Evolutionary conservation across 2,888 invertebrate genomes (phyloP).

Genomic region (Drosophila robusta): DNA sequence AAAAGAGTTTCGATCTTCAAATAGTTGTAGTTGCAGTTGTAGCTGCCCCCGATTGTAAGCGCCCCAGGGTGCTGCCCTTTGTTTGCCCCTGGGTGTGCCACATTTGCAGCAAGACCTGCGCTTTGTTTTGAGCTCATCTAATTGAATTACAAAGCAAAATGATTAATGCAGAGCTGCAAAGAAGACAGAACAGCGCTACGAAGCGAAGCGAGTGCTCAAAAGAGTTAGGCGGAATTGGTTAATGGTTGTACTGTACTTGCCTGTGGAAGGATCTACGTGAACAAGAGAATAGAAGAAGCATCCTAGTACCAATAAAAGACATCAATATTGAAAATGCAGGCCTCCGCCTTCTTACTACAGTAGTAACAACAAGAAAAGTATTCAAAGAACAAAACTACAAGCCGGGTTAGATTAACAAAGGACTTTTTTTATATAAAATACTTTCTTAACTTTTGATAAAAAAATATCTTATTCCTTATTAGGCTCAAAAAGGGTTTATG

Average conservation of each 20-base stretch:
- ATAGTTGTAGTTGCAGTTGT: constrained; percentile 15
- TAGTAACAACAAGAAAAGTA: too few relatives aligned
- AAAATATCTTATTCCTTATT: too few relatives aligned
- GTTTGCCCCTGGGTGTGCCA: constrained; percentile 24
- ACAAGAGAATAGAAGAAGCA: background rate
- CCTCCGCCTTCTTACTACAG: too few relatives aligned
- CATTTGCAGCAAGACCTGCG: constrained; percentile 28
- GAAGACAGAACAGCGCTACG: constrained; percentile 10
- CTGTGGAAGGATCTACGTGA: background rate
- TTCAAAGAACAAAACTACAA: too few relatives aligned
- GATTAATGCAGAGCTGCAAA: constrained; percentile 50
- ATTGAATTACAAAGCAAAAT: constrained; percentile 62
- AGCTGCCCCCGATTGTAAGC: constrained; percentile 28
- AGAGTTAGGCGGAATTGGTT: constrained; percentile 38
- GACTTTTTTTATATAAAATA: too few relatives aligned
- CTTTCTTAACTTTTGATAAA: too few relatives aligned
- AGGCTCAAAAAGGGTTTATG: too few relatives aligned
- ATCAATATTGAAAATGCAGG: too few relatives aligned
- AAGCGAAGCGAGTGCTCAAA: constrained; percentile 21
- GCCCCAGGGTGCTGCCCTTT: constrained; percentile 41
- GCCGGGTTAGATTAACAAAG: too few relatives aligned
- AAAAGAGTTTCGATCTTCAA: constrained; percentile 61
- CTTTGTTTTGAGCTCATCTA: constrained; percentile 56
- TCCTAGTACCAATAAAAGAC: too few relatives aligned
- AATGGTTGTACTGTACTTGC: constrained; percentile 12